phyloP scores from a whole-genome alignment of 2,797 vertebrate species.

The Podargus strigoides region DNA sequence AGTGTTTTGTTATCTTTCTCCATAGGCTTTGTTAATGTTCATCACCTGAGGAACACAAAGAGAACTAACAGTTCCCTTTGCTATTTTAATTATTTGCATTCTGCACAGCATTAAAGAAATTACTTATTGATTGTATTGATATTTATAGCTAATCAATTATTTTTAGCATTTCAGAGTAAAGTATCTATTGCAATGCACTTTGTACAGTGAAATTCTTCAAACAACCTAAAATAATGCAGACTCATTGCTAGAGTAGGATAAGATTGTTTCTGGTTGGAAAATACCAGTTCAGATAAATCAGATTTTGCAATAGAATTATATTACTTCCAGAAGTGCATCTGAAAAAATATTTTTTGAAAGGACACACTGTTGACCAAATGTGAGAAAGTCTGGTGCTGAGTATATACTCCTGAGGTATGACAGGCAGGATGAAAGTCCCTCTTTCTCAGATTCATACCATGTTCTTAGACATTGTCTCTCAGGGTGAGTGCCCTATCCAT shows the following conservation, averaged over 20 bases:
- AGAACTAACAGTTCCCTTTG: not conserved
- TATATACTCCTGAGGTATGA: not conserved
- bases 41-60: not conserved
- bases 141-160: not conserved
- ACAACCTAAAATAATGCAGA: not conserved
- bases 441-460: not conserved
- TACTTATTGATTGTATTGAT: constrained; percentile 13
- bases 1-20: not conserved
- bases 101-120: not conserved
- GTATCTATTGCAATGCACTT: not conserved
- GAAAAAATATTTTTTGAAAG: not conserved
- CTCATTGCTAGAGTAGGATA: not conserved
- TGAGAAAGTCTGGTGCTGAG: not conserved
- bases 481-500: not conserved
- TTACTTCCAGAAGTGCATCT: not conserved
- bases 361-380: not conserved
- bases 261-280: not conserved
- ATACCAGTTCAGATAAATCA: not conserved
- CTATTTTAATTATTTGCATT: not conserved
- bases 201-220: not conserved
- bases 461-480: not conserved
- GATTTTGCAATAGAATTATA: not conserved
- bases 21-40: not conserved
- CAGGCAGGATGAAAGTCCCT: not conserved
- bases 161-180: not conserved